A percentile compares a stretch with the other conserved stretches of the same genome.
These are phyloP conservation scores for Drosophila quasianomalipes DNA, from an alignment of 2,888 invertebrate genomes.

Conservation along the genomic window DNA sequence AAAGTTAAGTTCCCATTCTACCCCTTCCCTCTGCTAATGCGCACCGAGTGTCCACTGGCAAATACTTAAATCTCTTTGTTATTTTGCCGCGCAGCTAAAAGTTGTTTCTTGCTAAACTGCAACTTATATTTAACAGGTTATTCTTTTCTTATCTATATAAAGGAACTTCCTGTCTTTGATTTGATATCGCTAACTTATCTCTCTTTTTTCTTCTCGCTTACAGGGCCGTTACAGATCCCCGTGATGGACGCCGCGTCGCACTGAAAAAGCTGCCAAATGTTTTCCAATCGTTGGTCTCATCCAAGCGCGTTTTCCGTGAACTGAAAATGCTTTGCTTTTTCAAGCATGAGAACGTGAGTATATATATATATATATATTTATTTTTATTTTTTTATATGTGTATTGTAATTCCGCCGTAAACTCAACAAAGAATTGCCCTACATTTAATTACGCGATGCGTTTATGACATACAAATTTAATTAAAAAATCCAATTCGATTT, in stretches of 20 bases:
- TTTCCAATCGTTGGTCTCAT: constrained; percentile 99
- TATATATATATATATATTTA: not conserved
- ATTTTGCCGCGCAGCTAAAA: constrained; percentile 1
- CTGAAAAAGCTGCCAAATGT: constrained; percentile 99
- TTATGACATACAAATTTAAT: constrained; percentile 65
- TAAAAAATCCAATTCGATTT: constrained; percentile 62
- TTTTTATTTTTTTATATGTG: not conserved
- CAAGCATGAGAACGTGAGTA: constrained; percentile 99
- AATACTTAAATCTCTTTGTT: constrained; percentile 14
- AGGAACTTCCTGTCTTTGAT: not conserved
- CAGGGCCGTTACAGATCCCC: constrained; percentile 99
- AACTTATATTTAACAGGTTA: not conserved
- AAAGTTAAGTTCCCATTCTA: constrained; percentile 41
- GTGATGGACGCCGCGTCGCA: constrained; percentile 98
- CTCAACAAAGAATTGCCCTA: constrained; percentile 18
- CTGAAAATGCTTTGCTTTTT: constrained; percentile 99
- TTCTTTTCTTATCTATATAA: not conserved
- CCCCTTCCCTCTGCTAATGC: constrained; percentile 30
- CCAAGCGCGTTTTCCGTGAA: constrained; percentile 99
- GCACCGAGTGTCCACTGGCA: constrained; percentile 21
- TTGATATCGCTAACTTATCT: constrained; percentile 2
- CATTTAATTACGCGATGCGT: constrained; percentile 57
- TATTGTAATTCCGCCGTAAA: not conserved
- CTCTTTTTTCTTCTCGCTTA: constrained; percentile 12
- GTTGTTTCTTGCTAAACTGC: not conserved